Conservation (phyloP, 2,797 vertebrate genomes). For the Miichthys miiuy region DNA sequence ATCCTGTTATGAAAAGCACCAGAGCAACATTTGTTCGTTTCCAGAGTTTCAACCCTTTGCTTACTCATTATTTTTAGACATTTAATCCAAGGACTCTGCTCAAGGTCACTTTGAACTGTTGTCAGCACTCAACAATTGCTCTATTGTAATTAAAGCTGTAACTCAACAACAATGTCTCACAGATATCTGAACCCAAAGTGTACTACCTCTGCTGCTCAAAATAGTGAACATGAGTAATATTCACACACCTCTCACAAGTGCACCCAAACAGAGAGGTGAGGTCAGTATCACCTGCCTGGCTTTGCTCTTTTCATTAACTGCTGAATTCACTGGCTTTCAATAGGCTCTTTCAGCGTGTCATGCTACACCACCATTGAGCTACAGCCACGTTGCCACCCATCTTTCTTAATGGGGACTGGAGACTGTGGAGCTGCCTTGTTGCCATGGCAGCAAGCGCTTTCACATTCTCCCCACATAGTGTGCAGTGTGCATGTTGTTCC, state of each 20-base stretch:
- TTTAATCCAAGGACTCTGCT: conserved; percentile 33
- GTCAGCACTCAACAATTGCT: conserved; percentile 8
- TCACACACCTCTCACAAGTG: conserved; percentile 7
- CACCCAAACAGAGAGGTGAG: conserved; percentile 46
- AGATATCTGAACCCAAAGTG: background rate
- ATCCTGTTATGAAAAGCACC: background rate
- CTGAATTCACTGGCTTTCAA: conserved; percentile 77
- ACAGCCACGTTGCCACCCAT: conserved; percentile 78
- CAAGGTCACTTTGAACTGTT: conserved; percentile 54
- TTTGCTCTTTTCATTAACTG: conserved; percentile 75
- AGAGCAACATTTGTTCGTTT: background rate
- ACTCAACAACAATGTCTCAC: conserved; percentile 13
- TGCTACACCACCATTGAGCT: conserved; percentile 80
- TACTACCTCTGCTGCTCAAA: conserved; percentile 10
- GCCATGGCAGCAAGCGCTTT: conserved; percentile 86
- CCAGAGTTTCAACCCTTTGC: background rate
- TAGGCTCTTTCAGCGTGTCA: conserved; percentile 81
- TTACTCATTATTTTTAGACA: conserved; percentile 16
- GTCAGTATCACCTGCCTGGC: conserved; percentile 62
- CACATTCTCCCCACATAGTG: conserved; percentile 84
- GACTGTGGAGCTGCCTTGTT: conserved; percentile 85
- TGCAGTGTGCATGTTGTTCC: conserved; percentile 74
- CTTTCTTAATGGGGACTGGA: conserved; percentile 83
- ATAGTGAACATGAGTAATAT: conserved; percentile 22
- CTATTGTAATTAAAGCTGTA: conserved; percentile 18